Base-by-base conservation (phyloP, 2,797 vertebrate species). In the Cynodonichthys magdalenae region DNA sequence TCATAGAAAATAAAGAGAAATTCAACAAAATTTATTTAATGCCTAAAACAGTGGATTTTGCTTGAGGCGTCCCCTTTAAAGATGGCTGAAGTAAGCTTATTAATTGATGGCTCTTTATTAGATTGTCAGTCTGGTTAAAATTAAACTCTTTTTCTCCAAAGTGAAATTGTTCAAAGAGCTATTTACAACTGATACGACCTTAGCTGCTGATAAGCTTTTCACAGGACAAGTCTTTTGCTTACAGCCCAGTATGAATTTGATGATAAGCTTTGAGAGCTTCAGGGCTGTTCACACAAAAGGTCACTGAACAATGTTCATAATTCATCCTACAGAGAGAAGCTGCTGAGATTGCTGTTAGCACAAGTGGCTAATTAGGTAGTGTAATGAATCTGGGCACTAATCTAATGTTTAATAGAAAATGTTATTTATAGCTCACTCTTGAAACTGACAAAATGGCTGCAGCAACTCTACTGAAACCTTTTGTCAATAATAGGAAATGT, bases 261-360 rank as follows among this genome's bases (percentile, higher is more conserved):
- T 56, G 66, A 64, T 63, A 56, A 65, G 65, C 48, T 47, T 63
- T 54, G 31, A 52, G 63, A 61, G 69, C 67, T 75, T 18, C 15
- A 60, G 66, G 70, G 51, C 51, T 47, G 14, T 24, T 10, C 0
- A n/a, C 6, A 61, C 24, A 54, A 76, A 78, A 77, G 76, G 56
- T 82, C 77, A 77, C 47, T 52, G 75, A 69, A 79, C 63, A 82
- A 67, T 74, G 65, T 59, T 81, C 50, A 48, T 48, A 58, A 66
- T 11, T 84, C 45, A 63, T 44, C 46, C 9, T 4, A 63, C 27
- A 73, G 52, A 27, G 59, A 77, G 3, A 56, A n/a, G 17, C 39
- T 29, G 34, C 48, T 69, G 39, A 58, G 29, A 64, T 39, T 59
- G 31, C 47, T n/a, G 9, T 27, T 3, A 41, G 71, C 59, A 44